Evolutionary conservation across 2,797 vertebrate genomes (phyloP), one percentile per base, ranked within the genome.

Genomic region (Pampus argenteus): DNA sequence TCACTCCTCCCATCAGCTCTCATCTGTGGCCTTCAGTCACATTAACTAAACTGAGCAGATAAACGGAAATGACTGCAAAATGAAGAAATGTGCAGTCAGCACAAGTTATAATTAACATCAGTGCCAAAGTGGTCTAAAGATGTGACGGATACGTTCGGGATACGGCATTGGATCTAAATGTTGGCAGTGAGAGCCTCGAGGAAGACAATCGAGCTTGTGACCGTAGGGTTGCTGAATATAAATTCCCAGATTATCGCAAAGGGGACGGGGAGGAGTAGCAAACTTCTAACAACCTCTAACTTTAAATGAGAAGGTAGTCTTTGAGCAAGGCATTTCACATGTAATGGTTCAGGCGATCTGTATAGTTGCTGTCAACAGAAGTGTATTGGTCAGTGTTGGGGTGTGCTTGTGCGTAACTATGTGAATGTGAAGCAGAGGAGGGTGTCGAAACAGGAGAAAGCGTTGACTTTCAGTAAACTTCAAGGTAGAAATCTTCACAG

Each of bases 1-100:
- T 61, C 36, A 47, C 36, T 55, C 61, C 74, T 66, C 74, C 51
- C 45, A 29, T 76, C n/a, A 1, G 60, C 45, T 64, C 55, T 79
- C 50, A 34, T 78, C 63, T 23, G n/a, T 65, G 65, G 74, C 71
- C 74, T 58, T 69, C 70, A 49, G 73, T 81, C 58, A 74, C 29
- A 66, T 70, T 20, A 58, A 64, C 64, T 57, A 81, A 87, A 69
- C 69, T 65, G 73, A 68, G 74, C 52, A 69, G 68, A 76, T 89
- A 84, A 83, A 67, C 17, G 26, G 59, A 67, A 38, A 47, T 56
- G 45, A 42, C 63, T 58, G 54, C 67, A 54, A 79, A 83, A 74
- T 47, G 34, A 29, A 50, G 44, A 78, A 54, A 68, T 48, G 52
- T 70, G 47, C 10, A 20, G 22, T 79, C 63, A 78, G 73, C 86